Conservation (phyloP, 2,888 invertebrate species). For the Mechanitis mazaeus region DNA sequence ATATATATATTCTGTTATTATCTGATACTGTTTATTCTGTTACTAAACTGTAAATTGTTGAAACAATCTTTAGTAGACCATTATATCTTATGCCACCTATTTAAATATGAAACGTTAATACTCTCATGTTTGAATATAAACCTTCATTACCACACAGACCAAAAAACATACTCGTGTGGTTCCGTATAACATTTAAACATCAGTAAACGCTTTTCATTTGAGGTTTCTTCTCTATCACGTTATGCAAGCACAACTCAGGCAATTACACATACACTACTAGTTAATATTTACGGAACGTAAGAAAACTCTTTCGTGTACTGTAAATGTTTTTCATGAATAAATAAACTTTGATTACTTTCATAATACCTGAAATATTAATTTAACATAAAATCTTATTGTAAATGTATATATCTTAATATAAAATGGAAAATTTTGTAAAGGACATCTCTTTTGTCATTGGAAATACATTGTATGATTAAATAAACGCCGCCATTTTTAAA, state of each 20-base stretch:
- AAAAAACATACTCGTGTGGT: neutral
- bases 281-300: constrained; percentile 4
- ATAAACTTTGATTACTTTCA: neutral
- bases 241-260: constrained; percentile 1
- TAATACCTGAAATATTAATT: neutral
- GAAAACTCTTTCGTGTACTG: neutral
- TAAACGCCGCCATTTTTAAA: constrained; percentile 51
- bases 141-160: no score
- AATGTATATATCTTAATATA: neutral
- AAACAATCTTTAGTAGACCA: no score
- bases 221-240: constrained; percentile 4
- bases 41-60: no score
- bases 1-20: no score
- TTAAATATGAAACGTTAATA: no score
- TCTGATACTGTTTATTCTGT: no score
- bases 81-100: neutral
- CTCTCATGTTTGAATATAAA: no score
- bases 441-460: constrained; percentile 38
- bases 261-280: constrained; percentile 6
- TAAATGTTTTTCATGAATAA: constrained; percentile 2
- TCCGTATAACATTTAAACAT: constrained; percentile 1
- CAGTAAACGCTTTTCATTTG: constrained; percentile 3
- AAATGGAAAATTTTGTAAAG: constrained; percentile 27
- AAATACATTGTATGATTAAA: constrained; percentile 44
- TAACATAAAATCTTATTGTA: neutral